A percentile compares a stretch with the other conserved stretches of the same genome.
These are phyloP conservation scores for Anolis apletophallus DNA, from an alignment of 2,797 vertebrate genomes.

Conservation along the genomic window DNA sequence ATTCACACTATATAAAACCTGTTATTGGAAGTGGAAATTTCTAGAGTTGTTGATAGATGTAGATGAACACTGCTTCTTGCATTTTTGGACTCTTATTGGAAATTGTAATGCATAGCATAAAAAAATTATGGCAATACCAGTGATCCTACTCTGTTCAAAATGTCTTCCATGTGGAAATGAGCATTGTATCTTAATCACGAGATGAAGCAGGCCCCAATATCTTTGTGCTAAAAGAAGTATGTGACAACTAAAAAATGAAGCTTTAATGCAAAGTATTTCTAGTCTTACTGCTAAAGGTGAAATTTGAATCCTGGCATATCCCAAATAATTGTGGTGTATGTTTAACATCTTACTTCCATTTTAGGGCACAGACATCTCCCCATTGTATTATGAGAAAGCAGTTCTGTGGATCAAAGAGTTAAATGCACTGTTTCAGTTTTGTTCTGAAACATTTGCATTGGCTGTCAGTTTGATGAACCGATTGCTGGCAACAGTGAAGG, in stretches of 20 bases:
- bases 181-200: not conserved
- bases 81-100: not conserved
- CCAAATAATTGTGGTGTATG: not conserved
- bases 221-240: not conserved
- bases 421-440: slow-evolving; percentile 78
- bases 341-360: slow-evolving; percentile 30
- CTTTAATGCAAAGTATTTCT: not conserved
- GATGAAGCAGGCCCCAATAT: not conserved
- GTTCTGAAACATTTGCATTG: slow-evolving; percentile 78
- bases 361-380: slow-evolving; percentile 82
- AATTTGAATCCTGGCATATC: not conserved
- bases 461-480: slow-evolving; percentile 80
- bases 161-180: not conserved
- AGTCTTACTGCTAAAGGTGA: not conserved
- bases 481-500: slow-evolving; percentile 82
- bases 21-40: not conserved
- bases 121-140: not conserved
- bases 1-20: not conserved
- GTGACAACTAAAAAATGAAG: no score
- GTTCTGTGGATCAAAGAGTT: slow-evolving; percentile 81
- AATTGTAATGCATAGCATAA: not conserved
- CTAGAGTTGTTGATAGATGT: not conserved
- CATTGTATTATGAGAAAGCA: slow-evolving; percentile 73
- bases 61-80: not conserved
- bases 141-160: not conserved